Evolutionary conservation across 2,797 vertebrate species (phyloP).

Genomic region (Liparis tanakae): DNA sequence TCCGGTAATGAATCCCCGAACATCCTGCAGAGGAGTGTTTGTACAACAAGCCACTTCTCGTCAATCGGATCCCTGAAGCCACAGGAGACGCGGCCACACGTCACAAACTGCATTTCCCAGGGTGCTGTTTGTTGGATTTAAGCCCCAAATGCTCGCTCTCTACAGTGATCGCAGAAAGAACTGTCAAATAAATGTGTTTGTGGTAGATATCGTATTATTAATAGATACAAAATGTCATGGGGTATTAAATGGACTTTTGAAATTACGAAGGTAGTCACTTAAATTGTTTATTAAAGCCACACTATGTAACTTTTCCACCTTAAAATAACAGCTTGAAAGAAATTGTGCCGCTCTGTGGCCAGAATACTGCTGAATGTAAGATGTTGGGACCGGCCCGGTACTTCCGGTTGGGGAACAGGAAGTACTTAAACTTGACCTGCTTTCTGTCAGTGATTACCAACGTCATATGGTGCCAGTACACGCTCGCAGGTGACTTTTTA

Average conservation of each 20-base stretch:
- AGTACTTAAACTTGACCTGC: too few species aligned
- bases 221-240: neutral
- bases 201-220: neutral
- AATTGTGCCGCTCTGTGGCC: too few species aligned
- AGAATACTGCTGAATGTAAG: too few species aligned
- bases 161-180: neutral
- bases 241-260: neutral
- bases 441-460: too few species aligned
- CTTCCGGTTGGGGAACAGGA: too few species aligned
- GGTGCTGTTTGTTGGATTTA: conserved; percentile 22
- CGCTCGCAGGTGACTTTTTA: too few species aligned
- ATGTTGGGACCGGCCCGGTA: too few species aligned
- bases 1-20: conserved; percentile 59
- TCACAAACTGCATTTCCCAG: conserved; percentile 44
- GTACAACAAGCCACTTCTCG: conserved; percentile 41
- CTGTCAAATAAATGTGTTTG: neutral
- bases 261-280: neutral
- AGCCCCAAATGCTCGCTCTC: conserved; percentile 3
- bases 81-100: conserved; percentile 26
- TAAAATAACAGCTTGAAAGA: too few species aligned
- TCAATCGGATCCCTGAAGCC: conserved; percentile 56
- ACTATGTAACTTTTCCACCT: too few species aligned
- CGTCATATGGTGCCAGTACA: too few species aligned
- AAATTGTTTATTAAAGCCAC: too few species aligned
- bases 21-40: conserved; percentile 55